These are phyloP conservation scores for Zygogramma bicolorata DNA, from an alignment of 2,888 invertebrate genomes.

Conservation along the genomic window DNA sequence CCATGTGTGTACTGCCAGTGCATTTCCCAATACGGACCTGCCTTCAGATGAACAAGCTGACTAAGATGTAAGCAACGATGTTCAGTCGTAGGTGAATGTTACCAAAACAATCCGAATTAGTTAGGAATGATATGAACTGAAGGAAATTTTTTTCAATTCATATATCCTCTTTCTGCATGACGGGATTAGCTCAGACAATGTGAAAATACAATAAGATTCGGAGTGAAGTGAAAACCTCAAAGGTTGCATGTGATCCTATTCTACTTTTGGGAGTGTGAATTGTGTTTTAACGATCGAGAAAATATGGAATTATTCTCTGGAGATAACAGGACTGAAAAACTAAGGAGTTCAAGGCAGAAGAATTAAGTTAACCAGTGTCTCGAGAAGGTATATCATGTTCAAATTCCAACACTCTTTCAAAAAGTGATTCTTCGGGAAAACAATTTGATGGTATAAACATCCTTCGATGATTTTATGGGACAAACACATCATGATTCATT, in stretches of 20 bases:
- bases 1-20: not conserved
- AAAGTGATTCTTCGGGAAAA: too few relatives aligned
- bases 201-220: not conserved
- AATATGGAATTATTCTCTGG: too few relatives aligned
- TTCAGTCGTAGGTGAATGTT: not conserved
- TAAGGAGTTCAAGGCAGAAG: too few relatives aligned
- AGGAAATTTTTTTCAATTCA: not conserved
- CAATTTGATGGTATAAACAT: too few relatives aligned
- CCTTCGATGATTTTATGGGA: too few relatives aligned
- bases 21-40: not conserved
- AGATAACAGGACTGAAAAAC: too few relatives aligned
- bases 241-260: not conserved
- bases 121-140: not conserved
- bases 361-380: too few relatives aligned
- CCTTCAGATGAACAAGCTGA: not conserved
- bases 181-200: not conserved
- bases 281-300: too few relatives aligned
- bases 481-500: too few relatives aligned
- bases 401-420: too few relatives aligned
- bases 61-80: not conserved
- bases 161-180: not conserved
- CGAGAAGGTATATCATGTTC: too few relatives aligned
- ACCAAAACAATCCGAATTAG: not conserved
- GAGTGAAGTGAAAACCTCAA: not conserved
- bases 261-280: not conserved